Evolutionary conservation across 1,140 invertebrate species (phyloP), one percentile per base, ranked within the genome.

Genomic region (Drosophila triauraria): DNA sequence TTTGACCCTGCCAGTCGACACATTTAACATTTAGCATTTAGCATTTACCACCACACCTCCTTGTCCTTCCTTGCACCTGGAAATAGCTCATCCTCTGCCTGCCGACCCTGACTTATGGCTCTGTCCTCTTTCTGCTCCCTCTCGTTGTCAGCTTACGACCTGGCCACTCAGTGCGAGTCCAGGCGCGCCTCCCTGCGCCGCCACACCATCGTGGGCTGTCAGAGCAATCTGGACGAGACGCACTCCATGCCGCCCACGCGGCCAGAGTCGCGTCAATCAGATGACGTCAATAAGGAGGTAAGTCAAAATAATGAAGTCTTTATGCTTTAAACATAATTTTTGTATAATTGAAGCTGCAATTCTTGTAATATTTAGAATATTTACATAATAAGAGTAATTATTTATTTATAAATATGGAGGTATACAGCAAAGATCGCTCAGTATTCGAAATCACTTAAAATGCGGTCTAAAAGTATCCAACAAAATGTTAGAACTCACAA

Each of bases 151-250:
- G 96, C 96, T 57, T 97, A 97, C 84, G 97, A 97, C 93, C 92
- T 97, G 91, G 96, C 96, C 56, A 97, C 96, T 15, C 96, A 97
- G 80, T 96, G 96, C 91, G 95, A 96, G 59, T 95, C 95, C 43
- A 93, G 95, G 59, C 94, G 95, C 43, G 95, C 95, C 23, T 95
- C 95, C 5, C 94, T 95, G 86, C 94, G 96, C n/a, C 95, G 96
- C 40, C 96, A 97, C 91, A 96, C 96, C 1, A 94, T 96, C 13
- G 94, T 94, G 9, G 94, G 94, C 72, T 95, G 93, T 91, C 94
- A 94, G 62, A 94, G 88, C 79, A 94, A 92, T 74, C 94, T 93
- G 86, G 92, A 93, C 93, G 86, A 93, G 93, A 91, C 93, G 30
- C 94, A 96, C 47, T 96, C 96, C 4, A 93, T 96, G 67, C 96